Conservation (phyloP, 2,113 vertebrate species). For the Nyctibius bracteatus region DNA sequence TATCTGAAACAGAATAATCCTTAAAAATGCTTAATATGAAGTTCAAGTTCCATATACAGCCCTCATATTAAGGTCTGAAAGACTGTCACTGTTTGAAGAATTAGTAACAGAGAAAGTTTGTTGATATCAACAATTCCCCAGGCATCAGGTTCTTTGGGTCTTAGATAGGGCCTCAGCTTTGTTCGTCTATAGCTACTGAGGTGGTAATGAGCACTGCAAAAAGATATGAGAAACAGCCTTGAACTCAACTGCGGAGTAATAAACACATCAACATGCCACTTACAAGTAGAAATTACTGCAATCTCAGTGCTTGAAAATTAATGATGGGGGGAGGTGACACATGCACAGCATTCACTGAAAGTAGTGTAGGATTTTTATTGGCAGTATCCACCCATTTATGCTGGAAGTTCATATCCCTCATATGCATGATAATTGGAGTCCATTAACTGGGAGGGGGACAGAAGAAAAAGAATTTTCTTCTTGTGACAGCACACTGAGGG, state of each 20-base stretch:
- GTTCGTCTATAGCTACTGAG: neutral
- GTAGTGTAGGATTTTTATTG: neutral
- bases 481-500: neutral
- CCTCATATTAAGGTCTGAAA: neutral
- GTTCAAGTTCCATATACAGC: neutral
- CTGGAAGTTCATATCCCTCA: neutral
- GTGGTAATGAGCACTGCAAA: neutral
- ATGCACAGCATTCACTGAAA: neutral
- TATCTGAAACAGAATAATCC: neutral
- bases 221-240: neutral
- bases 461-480: neutral
- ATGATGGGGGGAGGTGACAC: neutral
- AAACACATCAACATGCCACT: neutral
- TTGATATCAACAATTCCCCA: neutral
- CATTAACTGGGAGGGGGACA: neutral
- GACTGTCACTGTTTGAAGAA: neutral
- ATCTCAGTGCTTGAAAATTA: neutral
- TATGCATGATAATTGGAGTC: conserved; percentile 23
- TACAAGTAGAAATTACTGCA: neutral
- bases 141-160: neutral
- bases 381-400: neutral
- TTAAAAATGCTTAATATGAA: neutral
- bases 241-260: neutral
- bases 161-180: neutral
- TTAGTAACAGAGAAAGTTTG: neutral